phyloP scores from a whole-genome alignment of 2,888 invertebrate species.

The Sisyra terminalis region DNA sequence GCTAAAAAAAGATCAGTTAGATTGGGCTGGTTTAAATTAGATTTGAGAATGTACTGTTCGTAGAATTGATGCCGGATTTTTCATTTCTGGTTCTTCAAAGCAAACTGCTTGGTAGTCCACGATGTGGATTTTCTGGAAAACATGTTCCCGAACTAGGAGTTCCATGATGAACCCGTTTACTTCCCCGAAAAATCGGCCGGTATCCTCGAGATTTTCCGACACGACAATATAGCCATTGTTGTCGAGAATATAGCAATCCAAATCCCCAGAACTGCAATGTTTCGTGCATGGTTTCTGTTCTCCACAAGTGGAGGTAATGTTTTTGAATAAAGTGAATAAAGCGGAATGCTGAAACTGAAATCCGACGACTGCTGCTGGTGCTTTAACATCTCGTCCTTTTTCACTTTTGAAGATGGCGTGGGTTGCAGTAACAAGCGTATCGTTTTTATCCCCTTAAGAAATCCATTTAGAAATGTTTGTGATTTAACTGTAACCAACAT shows the following conservation, averaged over 20 bases:
- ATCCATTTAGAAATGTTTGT: no score
- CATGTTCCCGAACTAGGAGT: constrained; percentile 50
- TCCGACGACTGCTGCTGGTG: constrained; percentile 53
- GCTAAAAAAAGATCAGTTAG: constrained; percentile 15
- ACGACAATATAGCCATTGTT: constrained; percentile 77
- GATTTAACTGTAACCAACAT: constrained; percentile 10
- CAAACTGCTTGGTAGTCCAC: constrained; percentile 86
- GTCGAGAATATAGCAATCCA: constrained; percentile 74
- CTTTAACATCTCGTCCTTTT: constrained; percentile 23
- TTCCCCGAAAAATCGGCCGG: constrained; percentile 78
- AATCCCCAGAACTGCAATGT: constrained; percentile 43
- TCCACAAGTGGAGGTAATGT: constrained; percentile 49
- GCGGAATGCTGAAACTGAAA: constrained; percentile 70
- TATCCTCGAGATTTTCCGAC: constrained; percentile 52
- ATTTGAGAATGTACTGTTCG: constrained; percentile 19
- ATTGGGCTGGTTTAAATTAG: constrained; percentile 4
- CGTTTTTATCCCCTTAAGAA: constrained; percentile 24
- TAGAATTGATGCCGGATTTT: constrained; percentile 27
- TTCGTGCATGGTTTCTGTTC: constrained; percentile 31
- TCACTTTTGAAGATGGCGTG: constrained; percentile 62
- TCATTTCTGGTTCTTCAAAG: constrained; percentile 47
- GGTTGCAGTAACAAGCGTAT: constrained; percentile 67
- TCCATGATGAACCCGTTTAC: constrained; percentile 53
- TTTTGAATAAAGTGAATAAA: constrained; percentile 59
- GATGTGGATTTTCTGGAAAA: constrained; percentile 57